Evolutionary conservation across 1,140 invertebrate genomes (phyloP), one percentile per base, ranked within the genome.

Genomic region (Trichonephila inaurata): DNA sequence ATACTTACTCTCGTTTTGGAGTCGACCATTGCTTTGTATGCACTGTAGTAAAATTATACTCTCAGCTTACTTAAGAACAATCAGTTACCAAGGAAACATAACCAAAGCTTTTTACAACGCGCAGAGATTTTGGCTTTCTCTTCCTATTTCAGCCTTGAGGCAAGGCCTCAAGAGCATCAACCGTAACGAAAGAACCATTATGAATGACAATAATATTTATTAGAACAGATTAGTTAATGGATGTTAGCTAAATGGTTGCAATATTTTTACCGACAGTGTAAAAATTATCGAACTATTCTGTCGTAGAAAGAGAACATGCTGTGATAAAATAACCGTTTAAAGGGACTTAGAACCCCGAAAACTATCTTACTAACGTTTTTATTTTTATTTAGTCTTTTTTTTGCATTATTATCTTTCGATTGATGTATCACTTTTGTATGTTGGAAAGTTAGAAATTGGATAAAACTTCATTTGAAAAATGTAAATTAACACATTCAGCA

Each of bases 31-130:
- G 44, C 83, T 85, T 58, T 85, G 44, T 60, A 14, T 77, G 14
- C 14, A 77, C 24, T 77, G 72, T 77, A 24, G n/a, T 60, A 58
- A 85, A 33, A 60, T 60, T 85, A 61, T 60, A 21, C 83, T 85
- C 83, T 24, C 51, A 60, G 83, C 58, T 85, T 85, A 61, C n/a
- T 58, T 85, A 58, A 58, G 86, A 64, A 66, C 86, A 64, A 88
- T 64, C 64, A 64, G 86, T 88, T 88, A 61, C 86, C 62, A 88
- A 64, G 86, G 86, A 88, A 88, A 88, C 86, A 14, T 66, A 40
- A 21, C 28, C 40, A 14, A 40, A 44, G 60, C 62, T 19, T 88
- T 85, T 85, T 85, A 51, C 44, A 60, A 58, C 21, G 12, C 24
- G 83, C 51, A 14, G 58, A 85, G 83, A 85, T 85, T 85, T 85